Evolutionary conservation across 2,888 invertebrate species (phyloP), one percentile per base, ranked within the genome.

Genomic region (Campopleginae sp.): DNA sequence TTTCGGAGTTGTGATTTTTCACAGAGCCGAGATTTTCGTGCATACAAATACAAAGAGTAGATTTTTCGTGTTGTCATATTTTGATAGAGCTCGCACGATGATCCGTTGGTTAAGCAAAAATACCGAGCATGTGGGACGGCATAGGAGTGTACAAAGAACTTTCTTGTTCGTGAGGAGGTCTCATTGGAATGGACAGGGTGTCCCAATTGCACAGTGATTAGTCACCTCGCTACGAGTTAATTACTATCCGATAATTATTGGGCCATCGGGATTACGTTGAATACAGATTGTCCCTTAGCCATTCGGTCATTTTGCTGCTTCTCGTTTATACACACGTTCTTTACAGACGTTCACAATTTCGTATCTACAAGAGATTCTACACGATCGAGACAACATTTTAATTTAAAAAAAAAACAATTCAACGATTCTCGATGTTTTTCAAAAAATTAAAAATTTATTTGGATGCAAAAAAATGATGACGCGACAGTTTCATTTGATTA

Each of bases 131-230:
- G 12, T 27, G 19, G 54, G 54, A 58, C 54, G 54, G 54, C 54
- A 58, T 12, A 58, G 54, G 54, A 58, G 54, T n/a, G n/a, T 58
- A 58, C 54, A 58, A 58, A 58, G 54, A 58, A 58, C 54, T 58
- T 58, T 58, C 27, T 12, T 19, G 12, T 58, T 58, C 54, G 1
- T 27, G 4, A 27, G 27, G 3, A 58, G 54, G 54, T 23, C 12
- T 58, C 54, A 58, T 58, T 14, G 14, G 4, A 58, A 14, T 58
- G 27, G 10, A 27, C 27, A 58, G 54, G 27, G 23, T 4, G 23
- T 23, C 12, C 23, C 19, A 54, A 54, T 54, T 12, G 54, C 54
- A 23, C 23, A 12, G n/a, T n/a, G 23, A 54, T 54, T 54, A 2
- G 54, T 2, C 23, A 54, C 10, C 54, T 4, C 4, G 27, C 14